phyloP scores from a whole-genome alignment of 2,113 vertebrate genomes.

The Menidia beryllina region DNA sequence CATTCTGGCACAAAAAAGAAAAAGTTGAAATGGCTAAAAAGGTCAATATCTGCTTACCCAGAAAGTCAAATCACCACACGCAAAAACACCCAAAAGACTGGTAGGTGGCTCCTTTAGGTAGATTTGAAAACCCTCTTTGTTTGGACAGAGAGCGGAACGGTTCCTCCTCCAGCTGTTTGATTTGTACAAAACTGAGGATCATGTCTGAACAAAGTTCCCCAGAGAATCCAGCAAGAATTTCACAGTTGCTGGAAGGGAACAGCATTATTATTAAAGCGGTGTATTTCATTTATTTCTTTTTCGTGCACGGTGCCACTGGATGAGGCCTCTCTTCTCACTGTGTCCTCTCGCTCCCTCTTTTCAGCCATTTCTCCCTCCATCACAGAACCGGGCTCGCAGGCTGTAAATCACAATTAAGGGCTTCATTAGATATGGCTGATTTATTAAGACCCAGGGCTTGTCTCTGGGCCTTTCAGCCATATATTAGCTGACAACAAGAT shows the following conservation, averaged over 20 bases:
- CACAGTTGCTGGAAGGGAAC: slow-evolving; percentile 39
- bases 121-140: slow-evolving; percentile 21
- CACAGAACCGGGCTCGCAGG: slow-evolving; percentile 27
- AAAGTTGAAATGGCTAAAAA: too few relatives aligned
- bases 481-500: slow-evolving; percentile 63
- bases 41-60: neutral
- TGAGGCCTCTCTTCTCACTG: neutral
- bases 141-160: slow-evolving; percentile 1
- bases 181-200: slow-evolving; percentile 45
- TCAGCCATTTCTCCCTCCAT: slow-evolving; percentile 17
- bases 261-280: slow-evolving; percentile 37
- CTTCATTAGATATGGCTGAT: slow-evolving; percentile 73
- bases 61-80: slow-evolving; percentile 1
- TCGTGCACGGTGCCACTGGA: neutral
- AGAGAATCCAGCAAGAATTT: slow-evolving; percentile 44
- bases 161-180: slow-evolving; percentile 45
- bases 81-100: neutral
- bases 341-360: neutral
- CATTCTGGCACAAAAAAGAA: neutral
- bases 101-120: neutral
- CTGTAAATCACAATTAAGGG: slow-evolving; percentile 71
- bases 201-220: slow-evolving; percentile 44
- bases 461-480: slow-evolving; percentile 49
- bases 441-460: slow-evolving; percentile 56
- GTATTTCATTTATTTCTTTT: neutral